Conservation (phyloP, 2,113 vertebrate species). For the Odocoileus virginianus region DNA sequence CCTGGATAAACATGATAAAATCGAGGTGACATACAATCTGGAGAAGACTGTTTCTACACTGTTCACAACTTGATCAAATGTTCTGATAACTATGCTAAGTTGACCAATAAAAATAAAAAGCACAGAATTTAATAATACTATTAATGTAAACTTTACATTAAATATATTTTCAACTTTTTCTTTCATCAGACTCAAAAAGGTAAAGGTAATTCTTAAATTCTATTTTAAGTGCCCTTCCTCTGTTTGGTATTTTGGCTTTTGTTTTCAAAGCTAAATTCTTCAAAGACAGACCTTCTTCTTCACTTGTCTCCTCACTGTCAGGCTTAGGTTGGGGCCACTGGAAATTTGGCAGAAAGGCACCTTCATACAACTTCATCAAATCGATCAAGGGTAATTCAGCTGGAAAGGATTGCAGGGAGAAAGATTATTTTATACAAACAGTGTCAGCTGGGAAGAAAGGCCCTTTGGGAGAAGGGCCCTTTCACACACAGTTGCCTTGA, state of each 20-base stretch:
- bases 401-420: slow-evolving; percentile 57
- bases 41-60: neutral
- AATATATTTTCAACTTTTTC: neutral
- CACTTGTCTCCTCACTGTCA: slow-evolving; percentile 87
- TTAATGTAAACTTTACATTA: neutral
- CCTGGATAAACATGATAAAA: neutral
- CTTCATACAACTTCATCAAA: slow-evolving; percentile 92
- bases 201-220: neutral
- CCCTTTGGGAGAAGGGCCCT: neutral
- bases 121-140: neutral
- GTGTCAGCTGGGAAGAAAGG: neutral
- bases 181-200: neutral
- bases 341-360: slow-evolving; percentile 91
- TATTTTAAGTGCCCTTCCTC: neutral
- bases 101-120: neutral
- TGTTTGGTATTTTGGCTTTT: no score
- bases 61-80: neutral
- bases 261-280: neutral
- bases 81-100: neutral
- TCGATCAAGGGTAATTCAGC: slow-evolving; percentile 92
- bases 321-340: slow-evolving; percentile 89
- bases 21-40: neutral
- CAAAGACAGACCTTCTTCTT: slow-evolving; percentile 82
- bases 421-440: neutral
- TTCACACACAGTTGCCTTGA: neutral